Evolutionary conservation across 1,140 invertebrate species (phyloP).

Genomic region (Euglossa dilemma): DNA sequence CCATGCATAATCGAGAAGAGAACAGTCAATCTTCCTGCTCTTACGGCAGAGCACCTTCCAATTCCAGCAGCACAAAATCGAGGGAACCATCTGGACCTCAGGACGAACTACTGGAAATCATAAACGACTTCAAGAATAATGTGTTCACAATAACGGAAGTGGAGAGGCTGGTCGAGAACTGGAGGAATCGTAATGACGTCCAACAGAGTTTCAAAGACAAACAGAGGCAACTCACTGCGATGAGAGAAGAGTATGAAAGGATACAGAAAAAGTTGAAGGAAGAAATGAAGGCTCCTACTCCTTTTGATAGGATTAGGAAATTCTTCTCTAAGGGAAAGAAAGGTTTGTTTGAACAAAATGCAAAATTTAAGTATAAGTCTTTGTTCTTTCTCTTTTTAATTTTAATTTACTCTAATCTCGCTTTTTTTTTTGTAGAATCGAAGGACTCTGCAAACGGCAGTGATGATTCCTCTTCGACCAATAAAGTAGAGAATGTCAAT

Average conservation of each 20-base stretch:
- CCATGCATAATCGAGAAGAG: slow-evolving; percentile 67
- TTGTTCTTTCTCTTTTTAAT: neutral
- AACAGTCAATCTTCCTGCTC: slow-evolving; percentile 46
- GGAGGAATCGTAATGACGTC: slow-evolving; percentile 92
- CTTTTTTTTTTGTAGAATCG: slow-evolving; percentile 64
- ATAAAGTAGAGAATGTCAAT: slow-evolving; percentile 71
- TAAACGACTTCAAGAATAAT: slow-evolving; percentile 95
- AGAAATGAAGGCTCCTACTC: slow-evolving; percentile 88
- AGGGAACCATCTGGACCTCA: slow-evolving; percentile 81
- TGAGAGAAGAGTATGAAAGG: slow-evolving; percentile 91
- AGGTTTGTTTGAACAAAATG: slow-evolving; percentile 69
- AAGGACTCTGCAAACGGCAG: slow-evolving; percentile 67
- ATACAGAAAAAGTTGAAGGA: slow-evolving; percentile 90
- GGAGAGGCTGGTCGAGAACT: slow-evolving; percentile 91
- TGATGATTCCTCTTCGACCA: slow-evolving; percentile 61
- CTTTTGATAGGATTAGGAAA: slow-evolving; percentile 90
- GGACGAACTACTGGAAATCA: slow-evolving; percentile 92
- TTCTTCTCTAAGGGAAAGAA: slow-evolving; percentile 88
- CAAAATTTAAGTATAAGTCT: neutral
- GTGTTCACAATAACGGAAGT: slow-evolving; percentile 92
- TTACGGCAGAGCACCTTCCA: slow-evolving; percentile 61
- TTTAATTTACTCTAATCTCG: neutral
- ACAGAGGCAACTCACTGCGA: slow-evolving; percentile 89
- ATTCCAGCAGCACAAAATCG: slow-evolving; percentile 65
- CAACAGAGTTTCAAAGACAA: slow-evolving; percentile 93